Evolutionary conservation across 2,113 vertebrate species (phyloP).

Genomic region (Dipodomys spectabilis): DNA sequence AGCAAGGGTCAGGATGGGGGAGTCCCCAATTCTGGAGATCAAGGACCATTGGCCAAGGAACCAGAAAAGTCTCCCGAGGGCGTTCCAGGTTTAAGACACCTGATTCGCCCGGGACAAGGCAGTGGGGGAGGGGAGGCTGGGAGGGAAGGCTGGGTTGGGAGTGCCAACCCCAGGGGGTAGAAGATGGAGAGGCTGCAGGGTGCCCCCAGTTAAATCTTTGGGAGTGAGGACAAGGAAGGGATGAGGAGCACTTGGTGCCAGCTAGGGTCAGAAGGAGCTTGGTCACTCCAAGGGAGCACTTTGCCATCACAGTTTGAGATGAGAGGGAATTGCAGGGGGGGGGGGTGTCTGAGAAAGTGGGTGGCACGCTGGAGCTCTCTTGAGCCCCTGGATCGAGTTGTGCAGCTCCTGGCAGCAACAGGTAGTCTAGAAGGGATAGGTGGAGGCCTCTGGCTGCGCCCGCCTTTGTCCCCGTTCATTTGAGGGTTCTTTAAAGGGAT

Average conservation of each 20-base stretch:
- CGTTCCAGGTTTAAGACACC: not conserved
- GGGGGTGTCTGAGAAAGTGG: not conserved
- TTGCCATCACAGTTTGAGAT: not conserved
- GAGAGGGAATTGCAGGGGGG: not conserved
- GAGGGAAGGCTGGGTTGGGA: not conserved
- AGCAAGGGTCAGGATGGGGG: not conserved
- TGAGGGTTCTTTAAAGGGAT: not conserved
- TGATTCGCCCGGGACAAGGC: not conserved
- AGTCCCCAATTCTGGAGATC: not conserved
- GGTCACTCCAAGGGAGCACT: not conserved
- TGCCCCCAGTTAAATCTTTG: not conserved
- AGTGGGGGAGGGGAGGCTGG: not conserved
- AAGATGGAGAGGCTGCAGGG: not conserved
- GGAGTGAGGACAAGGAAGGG: not conserved
- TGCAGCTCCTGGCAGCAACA: constrained; percentile 64
- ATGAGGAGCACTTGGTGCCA: not conserved
- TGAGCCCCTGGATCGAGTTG: not conserved
- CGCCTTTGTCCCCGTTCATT: constrained; percentile 43
- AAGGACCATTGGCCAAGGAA: not conserved
- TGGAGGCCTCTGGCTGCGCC: not conserved
- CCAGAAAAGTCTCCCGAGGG: not conserved
- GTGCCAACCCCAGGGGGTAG: accelerated
- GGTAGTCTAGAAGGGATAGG: constrained; percentile 41
- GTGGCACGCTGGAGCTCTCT: not conserved
- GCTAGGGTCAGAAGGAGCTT: not conserved